Base-by-base conservation (phyloP, 2,797 vertebrate species). In the Heterohyrax brucei region DNA sequence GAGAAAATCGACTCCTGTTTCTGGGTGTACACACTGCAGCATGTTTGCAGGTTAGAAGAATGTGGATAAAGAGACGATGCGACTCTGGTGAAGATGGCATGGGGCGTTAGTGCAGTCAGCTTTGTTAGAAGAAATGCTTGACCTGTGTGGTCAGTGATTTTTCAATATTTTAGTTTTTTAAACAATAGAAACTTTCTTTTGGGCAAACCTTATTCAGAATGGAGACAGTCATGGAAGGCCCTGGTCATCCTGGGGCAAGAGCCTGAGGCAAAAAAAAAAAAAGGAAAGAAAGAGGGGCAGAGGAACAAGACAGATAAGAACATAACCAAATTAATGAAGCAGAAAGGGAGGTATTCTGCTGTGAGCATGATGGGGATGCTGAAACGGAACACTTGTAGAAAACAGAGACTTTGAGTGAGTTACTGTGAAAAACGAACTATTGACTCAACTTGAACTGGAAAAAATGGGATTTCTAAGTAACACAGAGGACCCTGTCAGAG, bases 371-470 rank as follows among this genome's bases (percentile, higher is more conserved):
- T 2, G 44, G 28, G 7, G 26, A 14, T 1, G 5, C 1, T 59
- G 48, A 82, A 75, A 22, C 10, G 1, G 62, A 68, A 30, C 89
- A 48, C 19, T 64, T 44, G 21, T 77, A 59, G 28, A 26, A 76
- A 44, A 39, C 50, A 79, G 72, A 84, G 56, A 78, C 50, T 77
- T 21, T 76, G 59, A 53, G 70, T 92, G 73, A 62, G 82, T 85
- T 79, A 66, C n/a, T 13, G 22, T 70, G 79, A 88, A 83, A 96
- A 82, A 22, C 19, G 61, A 88, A 61, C 70, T 39, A 9, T 46
- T 19, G 22, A 48, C 16, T 46, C 46, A 5, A 56, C 50, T 19
- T 13, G 76, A 81, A 44, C 78, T 64, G 50, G 48, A 64, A 79
- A 53, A 61, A 79, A 10, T 26, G 48, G 50, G 62, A 33, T 95